Evolutionary conservation across 2,888 invertebrate species (phyloP).

Genomic region (Apotomis turbidana): DNA sequence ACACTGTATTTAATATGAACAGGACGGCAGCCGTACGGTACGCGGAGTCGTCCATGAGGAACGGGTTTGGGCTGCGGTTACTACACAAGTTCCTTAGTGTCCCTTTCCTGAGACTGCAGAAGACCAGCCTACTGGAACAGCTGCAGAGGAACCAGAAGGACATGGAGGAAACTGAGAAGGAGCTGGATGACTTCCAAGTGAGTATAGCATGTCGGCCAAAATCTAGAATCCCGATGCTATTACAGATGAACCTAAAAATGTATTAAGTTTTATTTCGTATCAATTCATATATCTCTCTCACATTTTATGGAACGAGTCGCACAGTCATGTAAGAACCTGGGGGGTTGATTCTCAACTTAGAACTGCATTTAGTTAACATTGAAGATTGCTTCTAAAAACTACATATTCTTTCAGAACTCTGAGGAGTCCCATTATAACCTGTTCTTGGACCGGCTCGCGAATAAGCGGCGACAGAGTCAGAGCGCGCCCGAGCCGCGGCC

Average conservation of each 20-base stretch:
- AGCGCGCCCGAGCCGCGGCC: conserved; percentile 78
- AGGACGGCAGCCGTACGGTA: conserved; percentile 90
- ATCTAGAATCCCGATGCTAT: no score
- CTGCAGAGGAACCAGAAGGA: conserved; percentile 93
- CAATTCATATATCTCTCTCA: no score
- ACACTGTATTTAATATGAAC: conserved; percentile 34
- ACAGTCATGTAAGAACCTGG: no score
- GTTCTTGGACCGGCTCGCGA: conserved; percentile 89
- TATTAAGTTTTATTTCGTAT: no score
- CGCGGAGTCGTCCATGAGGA: conserved; percentile 97
- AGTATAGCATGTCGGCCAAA: conserved; percentile 3
- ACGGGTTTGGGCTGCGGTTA: conserved; percentile 96
- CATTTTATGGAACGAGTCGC: no score
- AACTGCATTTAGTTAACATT: no score
- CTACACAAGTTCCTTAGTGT: conserved; percentile 97
- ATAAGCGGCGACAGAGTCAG: conserved; percentile 89
- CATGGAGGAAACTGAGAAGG: conserved; percentile 89
- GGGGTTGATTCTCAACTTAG: no score
- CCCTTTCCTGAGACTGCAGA: conserved; percentile 95
- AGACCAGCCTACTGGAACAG: conserved; percentile 91
- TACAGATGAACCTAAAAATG: no score
- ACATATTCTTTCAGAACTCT: conserved; percentile 73
- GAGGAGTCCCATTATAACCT: conserved; percentile 90
- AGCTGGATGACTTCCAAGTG: conserved; percentile 89
- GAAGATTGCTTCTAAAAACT: no score